Base-by-base conservation (phyloP, 1,140 invertebrate genomes). In the Meloidogyne exigua region DNA sequence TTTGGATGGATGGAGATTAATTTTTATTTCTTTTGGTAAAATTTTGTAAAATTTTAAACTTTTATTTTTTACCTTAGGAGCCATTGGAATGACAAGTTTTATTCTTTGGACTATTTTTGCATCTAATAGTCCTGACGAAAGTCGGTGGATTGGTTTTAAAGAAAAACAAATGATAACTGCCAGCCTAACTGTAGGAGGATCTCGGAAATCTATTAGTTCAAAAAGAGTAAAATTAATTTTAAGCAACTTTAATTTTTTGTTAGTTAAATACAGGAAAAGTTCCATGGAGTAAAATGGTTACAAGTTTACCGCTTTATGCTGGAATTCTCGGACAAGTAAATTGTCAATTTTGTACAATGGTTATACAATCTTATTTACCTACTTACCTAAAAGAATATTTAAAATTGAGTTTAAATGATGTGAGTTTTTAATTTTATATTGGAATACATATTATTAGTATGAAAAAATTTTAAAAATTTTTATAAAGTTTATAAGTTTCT, bases 361-460 rank as follows among this genome's bases (percentile, higher is more conserved):
- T 81, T 0, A 12, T 81, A 10, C 44, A 80, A 42, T 25, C 65
- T 0, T 81, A 72, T 32, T 44, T 81, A 7, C 79, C 79, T 21
- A 80, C 79, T 21, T 81, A 79, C 26, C 62, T 83, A 3, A 80
- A 71, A 36, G 79, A 81, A 23, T 81, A 75, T 26, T n/a, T 81
- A 49, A n/a, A 28, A 57, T 64, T 81, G 18, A 49, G 79, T 75
- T 25, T 81, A 13, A 73, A 73, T 23, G 21, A 39, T 42, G 63
- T 28, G 28, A 73, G 21, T 26, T 23, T 77, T 74, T 21, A 9
- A 3, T 32, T 75, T 32, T 2, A 36, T n/a, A n/a, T n/a, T n/a
- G 28, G 28, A 32, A 32, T 32, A n/a, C n/a, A n/a, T n/a, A n/a
- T n/a, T n/a, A n/a, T n/a, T n/a, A n/a, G n/a, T n/a, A n/a, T n/a